A percentile compares a stretch with the other conserved stretches of the same genome.
Evolutionary conservation across 2,113 vertebrate species (phyloP).

Genomic region (Upupa epops): DNA sequence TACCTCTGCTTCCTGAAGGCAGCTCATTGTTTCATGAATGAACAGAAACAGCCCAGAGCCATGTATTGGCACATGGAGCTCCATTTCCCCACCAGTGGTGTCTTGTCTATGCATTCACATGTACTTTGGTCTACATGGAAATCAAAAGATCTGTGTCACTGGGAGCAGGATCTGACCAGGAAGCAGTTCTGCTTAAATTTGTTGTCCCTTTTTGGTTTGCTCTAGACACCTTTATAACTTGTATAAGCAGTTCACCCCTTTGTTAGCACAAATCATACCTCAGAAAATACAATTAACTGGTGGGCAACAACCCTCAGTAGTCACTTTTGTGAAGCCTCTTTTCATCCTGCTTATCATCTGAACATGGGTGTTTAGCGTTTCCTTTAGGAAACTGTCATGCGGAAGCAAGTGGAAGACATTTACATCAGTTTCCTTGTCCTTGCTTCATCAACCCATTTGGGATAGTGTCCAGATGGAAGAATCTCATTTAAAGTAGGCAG

Average conservation of each 20-base stretch:
- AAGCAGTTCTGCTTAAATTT: background rate
- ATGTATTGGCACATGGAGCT: background rate
- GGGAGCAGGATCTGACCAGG: background rate
- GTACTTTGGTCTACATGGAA: background rate
- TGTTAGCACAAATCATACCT: background rate
- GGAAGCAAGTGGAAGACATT: background rate
- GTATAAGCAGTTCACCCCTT: background rate
- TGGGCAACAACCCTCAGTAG: background rate
- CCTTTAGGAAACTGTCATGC: background rate
- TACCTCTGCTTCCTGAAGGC: background rate
- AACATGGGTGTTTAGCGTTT: background rate
- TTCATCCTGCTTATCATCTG: background rate
- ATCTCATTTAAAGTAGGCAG: background rate
- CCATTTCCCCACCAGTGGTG: background rate
- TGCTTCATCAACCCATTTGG: background rate
- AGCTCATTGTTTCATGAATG: background rate
- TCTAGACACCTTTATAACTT: background rate
- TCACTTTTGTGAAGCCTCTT: background rate
- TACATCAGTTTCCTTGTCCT: background rate
- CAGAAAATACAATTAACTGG: background rate
- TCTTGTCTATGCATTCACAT: background rate
- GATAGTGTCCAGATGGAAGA: background rate
- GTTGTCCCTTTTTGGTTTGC: background rate
- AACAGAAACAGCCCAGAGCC: background rate
- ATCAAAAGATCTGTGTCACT: background rate